Percentiles rank a stretch among this genome's conserved stretches.
Evolutionary conservation across 2,797 vertebrate genomes (phyloP).

Genomic region (Calcarius lapponicus): DNA sequence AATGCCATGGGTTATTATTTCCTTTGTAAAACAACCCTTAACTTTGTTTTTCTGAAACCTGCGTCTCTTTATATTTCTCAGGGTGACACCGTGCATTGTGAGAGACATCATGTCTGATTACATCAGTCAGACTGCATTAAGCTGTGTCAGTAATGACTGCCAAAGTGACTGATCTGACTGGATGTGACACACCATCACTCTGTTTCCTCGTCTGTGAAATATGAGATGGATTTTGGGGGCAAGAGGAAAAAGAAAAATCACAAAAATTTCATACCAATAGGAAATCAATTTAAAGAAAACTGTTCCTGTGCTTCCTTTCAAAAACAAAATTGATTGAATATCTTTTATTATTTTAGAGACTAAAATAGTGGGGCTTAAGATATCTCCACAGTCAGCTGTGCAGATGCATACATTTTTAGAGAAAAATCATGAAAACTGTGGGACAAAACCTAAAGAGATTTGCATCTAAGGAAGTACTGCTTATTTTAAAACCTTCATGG

Average conservation of each 20-base stretch:
- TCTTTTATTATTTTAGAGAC: not conserved
- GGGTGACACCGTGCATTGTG: not conserved
- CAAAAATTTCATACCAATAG: not conserved
- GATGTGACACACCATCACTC: conserved; percentile 14
- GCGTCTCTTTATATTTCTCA: not conserved
- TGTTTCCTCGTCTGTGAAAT: conserved; percentile 1
- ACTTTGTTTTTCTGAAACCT: not conserved
- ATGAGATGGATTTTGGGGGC: not conserved
- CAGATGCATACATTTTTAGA: not conserved
- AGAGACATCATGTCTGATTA: conserved; percentile 18
- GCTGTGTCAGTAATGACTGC: conserved; percentile 31
- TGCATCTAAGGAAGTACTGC: not conserved
- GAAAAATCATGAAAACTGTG: not conserved
- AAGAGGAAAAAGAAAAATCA: not conserved
- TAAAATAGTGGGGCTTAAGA: not conserved
- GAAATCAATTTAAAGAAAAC: not conserved
- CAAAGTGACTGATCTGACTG: conserved; percentile 36
- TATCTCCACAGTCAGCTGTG: not conserved
- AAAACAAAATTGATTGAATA: not conserved
- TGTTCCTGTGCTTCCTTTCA: not conserved
- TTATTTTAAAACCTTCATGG: not conserved
- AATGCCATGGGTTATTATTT: not conserved
- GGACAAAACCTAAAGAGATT: not conserved
- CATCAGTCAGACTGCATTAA: conserved; percentile 48
- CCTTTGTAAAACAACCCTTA: conserved; percentile 9